These are phyloP conservation scores for Stegastes partitus DNA, from an alignment of 2,113 vertebrate genomes.

Conservation along the genomic window DNA sequence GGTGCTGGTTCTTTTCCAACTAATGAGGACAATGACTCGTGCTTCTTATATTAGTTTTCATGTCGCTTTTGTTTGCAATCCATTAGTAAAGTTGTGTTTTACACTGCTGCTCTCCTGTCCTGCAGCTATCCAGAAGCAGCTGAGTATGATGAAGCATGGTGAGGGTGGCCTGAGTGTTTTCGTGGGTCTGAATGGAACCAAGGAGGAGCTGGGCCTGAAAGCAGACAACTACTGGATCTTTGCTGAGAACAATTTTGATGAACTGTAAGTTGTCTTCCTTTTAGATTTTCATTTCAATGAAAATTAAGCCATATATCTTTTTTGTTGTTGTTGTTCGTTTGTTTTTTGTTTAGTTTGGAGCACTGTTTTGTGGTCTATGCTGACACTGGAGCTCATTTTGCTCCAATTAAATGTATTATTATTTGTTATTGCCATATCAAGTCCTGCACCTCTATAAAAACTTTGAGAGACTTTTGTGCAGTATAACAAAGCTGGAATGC, in stretches of 20 bases:
- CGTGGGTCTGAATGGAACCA: conserved; percentile 88
- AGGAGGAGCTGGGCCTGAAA: conserved; percentile 89
- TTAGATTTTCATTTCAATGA: too few species aligned
- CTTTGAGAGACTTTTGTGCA: too few species aligned
- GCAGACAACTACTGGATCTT: conserved; percentile 90
- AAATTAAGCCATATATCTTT: not conserved
- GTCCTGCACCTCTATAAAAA: too few species aligned
- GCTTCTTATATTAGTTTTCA: too few species aligned
- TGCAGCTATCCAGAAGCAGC: conserved; percentile 89
- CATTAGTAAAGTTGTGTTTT: not conserved
- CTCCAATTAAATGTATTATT: too few species aligned
- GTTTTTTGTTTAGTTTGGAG: too few species aligned
- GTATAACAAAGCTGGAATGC: too few species aligned
- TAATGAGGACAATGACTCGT: conserved; percentile 1
- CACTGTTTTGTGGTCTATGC: too few species aligned
- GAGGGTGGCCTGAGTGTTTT: conserved; percentile 85
- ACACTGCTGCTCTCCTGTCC: not conserved
- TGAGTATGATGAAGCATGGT: conserved; percentile 82
- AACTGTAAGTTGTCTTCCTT: conserved; percentile 82
- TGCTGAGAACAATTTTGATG: conserved; percentile 85
- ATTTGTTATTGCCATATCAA: too few species aligned
- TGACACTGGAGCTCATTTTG: too few species aligned
- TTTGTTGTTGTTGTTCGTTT: too few species aligned
- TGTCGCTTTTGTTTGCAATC: not conserved
- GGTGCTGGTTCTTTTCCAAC: not conserved